A percentile compares a stretch with the other conserved stretches of the same genome.
phyloP scores from a whole-genome alignment of 1,140 invertebrate species.

The Aporrectodea caliginosa region DNA sequence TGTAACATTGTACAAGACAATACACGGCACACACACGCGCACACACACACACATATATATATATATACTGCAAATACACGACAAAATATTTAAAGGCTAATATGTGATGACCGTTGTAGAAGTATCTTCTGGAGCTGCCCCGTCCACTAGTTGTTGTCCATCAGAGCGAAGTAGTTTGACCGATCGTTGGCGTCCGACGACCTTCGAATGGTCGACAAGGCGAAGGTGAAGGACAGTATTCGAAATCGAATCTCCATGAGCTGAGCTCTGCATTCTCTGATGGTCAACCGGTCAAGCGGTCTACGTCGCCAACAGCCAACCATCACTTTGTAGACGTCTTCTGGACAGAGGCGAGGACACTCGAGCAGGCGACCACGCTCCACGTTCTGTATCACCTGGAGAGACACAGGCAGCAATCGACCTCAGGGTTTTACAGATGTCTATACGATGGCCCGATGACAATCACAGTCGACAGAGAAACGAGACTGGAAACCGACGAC shows the following conservation, averaged over 20 bases:
- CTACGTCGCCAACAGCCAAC: slow-evolving; percentile 52
- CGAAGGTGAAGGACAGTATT: neutral
- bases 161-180: neutral
- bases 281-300: slow-evolving; percentile 51
- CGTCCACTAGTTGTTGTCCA: neutral
- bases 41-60: too few species aligned
- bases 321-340: slow-evolving; percentile 54
- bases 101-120: too few species aligned
- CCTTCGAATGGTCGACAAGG: neutral
- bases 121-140: too few species aligned
- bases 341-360: slow-evolving; percentile 47
- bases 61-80: too few species aligned
- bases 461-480: too few species aligned
- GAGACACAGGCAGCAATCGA: too few species aligned
- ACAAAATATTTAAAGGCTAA: too few species aligned
- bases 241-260: slow-evolving; percentile 27
- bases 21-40: too few species aligned
- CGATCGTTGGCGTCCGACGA: neutral
- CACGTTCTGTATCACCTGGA: slow-evolving; percentile 54
- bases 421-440: too few species aligned
- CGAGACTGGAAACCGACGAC: too few species aligned
- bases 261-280: slow-evolving; percentile 46
- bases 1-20: too few species aligned
- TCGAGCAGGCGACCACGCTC: slow-evolving; percentile 47
- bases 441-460: too few species aligned